These are phyloP conservation scores for Cerastis rubricosa DNA, from an alignment of 2,888 invertebrate species.

Conservation along the genomic window DNA sequence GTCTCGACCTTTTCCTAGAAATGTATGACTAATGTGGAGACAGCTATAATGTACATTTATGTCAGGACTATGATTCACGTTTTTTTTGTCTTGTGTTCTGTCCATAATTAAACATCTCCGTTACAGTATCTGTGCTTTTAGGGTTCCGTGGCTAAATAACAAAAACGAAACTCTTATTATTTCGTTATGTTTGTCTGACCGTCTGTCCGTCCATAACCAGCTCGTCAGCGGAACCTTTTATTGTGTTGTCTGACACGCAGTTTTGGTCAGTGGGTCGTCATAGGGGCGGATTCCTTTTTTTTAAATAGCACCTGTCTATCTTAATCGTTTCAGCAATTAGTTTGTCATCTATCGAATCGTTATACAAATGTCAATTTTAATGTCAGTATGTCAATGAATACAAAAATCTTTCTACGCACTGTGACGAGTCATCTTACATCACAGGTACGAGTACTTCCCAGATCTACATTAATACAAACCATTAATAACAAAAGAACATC, in stretches of 20 bases:
- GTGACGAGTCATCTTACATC: conserved; percentile 31
- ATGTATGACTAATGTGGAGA: conserved; percentile 39
- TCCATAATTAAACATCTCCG: not conserved
- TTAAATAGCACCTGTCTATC: too few species aligned
- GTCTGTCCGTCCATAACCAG: not conserved
- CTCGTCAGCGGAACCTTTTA: not conserved
- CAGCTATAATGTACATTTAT: conserved; percentile 9
- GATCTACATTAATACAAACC: conserved; percentile 45
- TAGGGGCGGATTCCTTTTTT: too few species aligned
- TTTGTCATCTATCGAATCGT: not conserved
- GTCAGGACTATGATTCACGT: conserved; percentile 36
- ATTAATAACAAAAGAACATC: conserved; percentile 59
- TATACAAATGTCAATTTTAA: conserved; percentile 13
- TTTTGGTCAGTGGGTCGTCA: too few species aligned
- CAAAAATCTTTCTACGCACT: not conserved
- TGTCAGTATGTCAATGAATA: not conserved
- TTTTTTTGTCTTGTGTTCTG: not conserved
- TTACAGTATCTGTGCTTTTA: not conserved
- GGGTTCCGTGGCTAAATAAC: not conserved
- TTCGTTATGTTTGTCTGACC: not conserved
- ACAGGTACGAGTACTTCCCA: conserved; percentile 24
- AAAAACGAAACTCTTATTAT: not conserved
- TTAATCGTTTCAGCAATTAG: not conserved
- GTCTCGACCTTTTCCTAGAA: conserved; percentile 39
- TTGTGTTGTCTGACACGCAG: not conserved